Conservation (phyloP, 2,113 vertebrate genomes). For the Siphamia tubifer region DNA sequence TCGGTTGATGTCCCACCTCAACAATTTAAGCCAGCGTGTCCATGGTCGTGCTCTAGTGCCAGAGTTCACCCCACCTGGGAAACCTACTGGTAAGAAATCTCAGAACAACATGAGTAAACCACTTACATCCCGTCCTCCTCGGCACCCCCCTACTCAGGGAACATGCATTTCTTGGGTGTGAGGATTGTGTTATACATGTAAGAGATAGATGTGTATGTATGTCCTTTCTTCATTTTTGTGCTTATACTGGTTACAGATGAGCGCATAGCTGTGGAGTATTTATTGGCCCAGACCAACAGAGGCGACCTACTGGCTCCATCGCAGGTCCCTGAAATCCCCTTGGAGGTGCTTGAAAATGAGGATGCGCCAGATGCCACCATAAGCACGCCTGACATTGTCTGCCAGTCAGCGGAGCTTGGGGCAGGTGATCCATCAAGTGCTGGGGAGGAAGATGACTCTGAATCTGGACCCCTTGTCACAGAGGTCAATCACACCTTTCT, state of each 20-base stretch:
- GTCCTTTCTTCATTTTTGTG: neutral
- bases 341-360: neutral
- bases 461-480: too few species aligned
- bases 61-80: slow-evolving; percentile 21
- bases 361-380: neutral
- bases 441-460: too few species aligned
- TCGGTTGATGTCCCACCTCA: slow-evolving; percentile 10
- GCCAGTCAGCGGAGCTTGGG: too few species aligned
- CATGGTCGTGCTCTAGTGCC: neutral
- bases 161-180: too few species aligned
- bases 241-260: slow-evolving; percentile 7
- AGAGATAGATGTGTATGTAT: too few species aligned
- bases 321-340: neutral
- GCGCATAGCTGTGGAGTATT: slow-evolving; percentile 30
- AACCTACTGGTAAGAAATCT: slow-evolving; percentile 22
- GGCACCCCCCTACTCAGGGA: too few species aligned
- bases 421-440: too few species aligned
- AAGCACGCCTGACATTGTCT: too few species aligned
- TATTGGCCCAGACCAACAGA: slow-evolving; percentile 28
- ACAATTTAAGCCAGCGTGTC: slow-evolving; percentile 21
- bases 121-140: too few species aligned
- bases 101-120: too few species aligned
- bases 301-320: slow-evolving; percentile 21
- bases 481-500: too few species aligned
- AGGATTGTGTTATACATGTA: neutral